Base-by-base conservation (phyloP, 2,113 vertebrate species). In the Esox niger region DNA sequence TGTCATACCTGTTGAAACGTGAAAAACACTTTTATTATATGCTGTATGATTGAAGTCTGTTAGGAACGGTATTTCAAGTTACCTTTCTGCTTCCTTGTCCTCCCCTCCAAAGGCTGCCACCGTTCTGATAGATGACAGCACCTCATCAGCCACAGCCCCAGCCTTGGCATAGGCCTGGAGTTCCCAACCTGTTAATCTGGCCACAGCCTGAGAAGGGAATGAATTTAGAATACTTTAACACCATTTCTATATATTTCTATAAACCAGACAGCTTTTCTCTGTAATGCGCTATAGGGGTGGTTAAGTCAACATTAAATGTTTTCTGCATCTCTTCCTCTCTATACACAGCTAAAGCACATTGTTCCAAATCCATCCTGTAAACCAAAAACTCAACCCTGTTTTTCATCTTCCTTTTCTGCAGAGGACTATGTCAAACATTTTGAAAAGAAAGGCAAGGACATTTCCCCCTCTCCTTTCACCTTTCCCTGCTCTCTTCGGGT, bases 71-170 rank as follows among this genome's bases (percentile, higher is more conserved):
- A 61, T 27, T 26, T 30, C 46, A 59, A 62, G 62, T 11, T 62
- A 92, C 91, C 91, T 88, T 11, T 91, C 81, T 2, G 72, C 65
- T 71, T 91, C 92, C 61, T 91, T 92, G 20, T 86, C 65, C 59
- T 92, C 89, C 29, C 90, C 91, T 27, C 91, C 88, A 64, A 93
- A 93, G 0, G 91, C 91, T 21, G 88, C 86, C 0, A 93, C 88
- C 0, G 91, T 93, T 76, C 91, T 82, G 66, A 92, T 91, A 32
- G 91, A 79, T 2, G 89, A 90, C 26, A 92, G 75, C 13, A 91
- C 92, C 75, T 92, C 92, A 2, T 91, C 91, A 21, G 92, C 92
- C 62, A 93, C 86, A 0, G 89, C 84, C 4, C 91, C 91, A 4
- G 91, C 91, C 73, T 90, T 92, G 20, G 90, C 90, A 4, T 93